Evolutionary conservation across 2,797 vertebrate genomes (phyloP), one percentile per base, ranked within the genome.

Genomic region (Fringilla coelebs): DNA sequence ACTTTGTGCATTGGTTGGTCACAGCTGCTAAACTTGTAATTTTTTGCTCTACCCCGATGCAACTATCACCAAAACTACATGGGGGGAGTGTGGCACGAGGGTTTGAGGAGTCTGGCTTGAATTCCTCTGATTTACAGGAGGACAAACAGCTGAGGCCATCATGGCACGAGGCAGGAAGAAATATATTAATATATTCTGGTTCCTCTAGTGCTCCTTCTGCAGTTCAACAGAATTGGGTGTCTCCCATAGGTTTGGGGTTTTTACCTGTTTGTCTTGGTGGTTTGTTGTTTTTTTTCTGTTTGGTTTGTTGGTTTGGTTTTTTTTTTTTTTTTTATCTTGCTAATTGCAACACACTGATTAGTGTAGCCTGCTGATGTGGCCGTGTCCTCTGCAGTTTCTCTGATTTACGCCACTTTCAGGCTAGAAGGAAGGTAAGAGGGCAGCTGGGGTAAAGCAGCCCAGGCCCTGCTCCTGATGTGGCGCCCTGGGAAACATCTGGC

Each of bases 11-110:
- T 32, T 51, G 22, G 3, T 32, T 92, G 71, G 43, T 73, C 13
- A 2, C 0, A 0, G 21, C n/a, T 76, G 63, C 43, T 85, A 52
- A 85, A 88, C 7, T 18, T 89, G n/a, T 34, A 78, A 48, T 62
- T 40, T 66, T 18, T 86, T 43, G 28, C 32, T 41, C 31, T 66
- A 31, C 8, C 16, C 1, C 13, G 21, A 19, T 20, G 19, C 19
- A 90, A 2, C 54, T 51, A 26, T 49, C 15, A 31, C 17, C 13
- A 34, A 75, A 84, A 41, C 22, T 60, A 21, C 6, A 0, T 0
- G 1, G 32, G 9, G 16, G 18, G 40, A 82, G 17, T 0, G 0
- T 40, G 45, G 21, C n/a, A 19, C 48, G 60, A 21, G 62, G 45
- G n/a, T 76, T 89, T 91, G 80, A 75, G 49, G 41, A 54, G 7